Percentiles rank a stretch among this genome's conserved stretches.
Evolutionary conservation across 2,797 vertebrate species (phyloP).

Genomic region (Alexandromys oeconomus): DNA sequence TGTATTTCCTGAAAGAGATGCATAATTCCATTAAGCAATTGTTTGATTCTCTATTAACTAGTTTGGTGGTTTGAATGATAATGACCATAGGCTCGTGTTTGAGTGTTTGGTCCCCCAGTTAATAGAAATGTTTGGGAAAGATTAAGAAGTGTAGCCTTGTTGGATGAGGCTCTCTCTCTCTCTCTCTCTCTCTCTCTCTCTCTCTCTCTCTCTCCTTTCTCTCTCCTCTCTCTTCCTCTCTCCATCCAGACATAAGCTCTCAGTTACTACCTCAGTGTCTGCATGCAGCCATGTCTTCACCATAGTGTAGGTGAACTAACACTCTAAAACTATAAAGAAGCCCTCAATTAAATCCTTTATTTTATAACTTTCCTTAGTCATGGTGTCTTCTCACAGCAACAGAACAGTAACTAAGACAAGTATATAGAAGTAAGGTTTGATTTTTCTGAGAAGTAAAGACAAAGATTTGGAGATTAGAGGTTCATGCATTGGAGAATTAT

Average conservation of each 20-base stretch:
- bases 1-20: slow-evolving; percentile 35
- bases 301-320: background rate
- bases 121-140: background rate
- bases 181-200: background rate
- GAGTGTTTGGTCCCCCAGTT: too few species aligned
- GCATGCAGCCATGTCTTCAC: background rate
- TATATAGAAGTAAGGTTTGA: background rate
- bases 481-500: background rate
- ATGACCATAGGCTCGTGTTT: background rate
- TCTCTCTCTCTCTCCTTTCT: background rate
- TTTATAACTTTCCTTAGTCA: background rate
- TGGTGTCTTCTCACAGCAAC: background rate
- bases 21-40: background rate
- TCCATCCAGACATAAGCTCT: background rate
- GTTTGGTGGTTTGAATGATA: background rate
- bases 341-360: background rate
- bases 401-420: background rate
- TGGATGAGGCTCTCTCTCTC: background rate
- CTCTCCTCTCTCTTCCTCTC: background rate
- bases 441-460: background rate
- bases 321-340: background rate
- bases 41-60: background rate
- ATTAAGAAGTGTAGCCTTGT: background rate
- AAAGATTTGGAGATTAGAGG: background rate
- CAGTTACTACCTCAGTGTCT: background rate